phyloP scores from a whole-genome alignment of 2,888 invertebrate genomes.

The Argyresthia goedartella region DNA sequence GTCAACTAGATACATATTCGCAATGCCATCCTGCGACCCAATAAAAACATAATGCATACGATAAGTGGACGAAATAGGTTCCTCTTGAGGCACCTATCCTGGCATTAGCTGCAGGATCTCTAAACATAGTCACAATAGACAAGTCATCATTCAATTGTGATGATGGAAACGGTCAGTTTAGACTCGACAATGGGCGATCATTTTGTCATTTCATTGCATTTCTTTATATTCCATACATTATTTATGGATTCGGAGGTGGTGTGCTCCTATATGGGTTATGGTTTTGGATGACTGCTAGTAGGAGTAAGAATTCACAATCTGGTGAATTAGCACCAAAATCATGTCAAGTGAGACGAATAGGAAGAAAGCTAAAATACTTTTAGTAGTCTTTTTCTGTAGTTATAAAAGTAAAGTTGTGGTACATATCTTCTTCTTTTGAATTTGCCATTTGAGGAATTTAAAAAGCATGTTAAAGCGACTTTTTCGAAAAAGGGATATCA shows the following conservation, averaged over 20 bases:
- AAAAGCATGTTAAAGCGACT: too few relatives aligned
- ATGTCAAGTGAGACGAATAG: too few relatives aligned
- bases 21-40: constrained; percentile 33
- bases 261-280: neutral
- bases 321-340: too few relatives aligned
- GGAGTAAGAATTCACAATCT: too few relatives aligned
- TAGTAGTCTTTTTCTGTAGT: too few relatives aligned
- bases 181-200: constrained; percentile 45
- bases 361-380: too few relatives aligned
- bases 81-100: constrained; percentile 45
- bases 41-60: constrained; percentile 44
- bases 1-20: neutral
- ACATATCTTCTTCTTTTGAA: too few relatives aligned
- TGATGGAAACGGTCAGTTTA: constrained; percentile 57
- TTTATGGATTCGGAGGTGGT: constrained; percentile 24
- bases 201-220: constrained; percentile 53
- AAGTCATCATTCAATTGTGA: constrained; percentile 64
- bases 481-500: too few relatives aligned
- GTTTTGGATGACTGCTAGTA: neutral
- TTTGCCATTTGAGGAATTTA: too few relatives aligned
- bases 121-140: constrained; percentile 67
- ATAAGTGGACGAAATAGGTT: constrained; percentile 45
- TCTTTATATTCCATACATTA: constrained; percentile 62
- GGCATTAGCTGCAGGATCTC: constrained; percentile 46
- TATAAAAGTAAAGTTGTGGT: too few relatives aligned